A percentile compares a stretch with the other conserved stretches of the same genome.
phyloP scores from a whole-genome alignment of 2,797 vertebrate genomes.

The Eurystomus glaucurus region DNA sequence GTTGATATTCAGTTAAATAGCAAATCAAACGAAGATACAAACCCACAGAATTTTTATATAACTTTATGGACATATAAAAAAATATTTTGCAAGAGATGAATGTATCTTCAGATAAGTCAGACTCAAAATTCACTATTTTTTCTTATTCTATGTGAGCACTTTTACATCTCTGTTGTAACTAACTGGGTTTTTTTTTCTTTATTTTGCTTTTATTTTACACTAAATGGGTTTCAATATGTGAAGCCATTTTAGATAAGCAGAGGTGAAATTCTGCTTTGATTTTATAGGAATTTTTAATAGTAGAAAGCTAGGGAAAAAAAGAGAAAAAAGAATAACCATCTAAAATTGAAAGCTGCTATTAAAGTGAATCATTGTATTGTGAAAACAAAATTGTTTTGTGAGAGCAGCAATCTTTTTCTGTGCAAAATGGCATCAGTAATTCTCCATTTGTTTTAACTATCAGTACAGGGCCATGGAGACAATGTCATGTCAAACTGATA shows the following conservation, averaged over 20 bases:
- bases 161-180: background rate
- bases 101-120: background rate
- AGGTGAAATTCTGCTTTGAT: background rate
- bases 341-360: constrained; percentile 20
- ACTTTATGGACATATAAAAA: background rate
- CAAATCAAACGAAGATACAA: background rate
- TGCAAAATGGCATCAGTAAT: background rate
- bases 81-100: background rate
- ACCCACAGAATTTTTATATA: background rate
- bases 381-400: constrained; percentile 39
- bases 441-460: background rate
- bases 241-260: background rate
- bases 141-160: background rate
- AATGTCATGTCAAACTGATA: background rate
- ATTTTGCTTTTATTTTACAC: background rate
- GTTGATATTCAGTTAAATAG: background rate
- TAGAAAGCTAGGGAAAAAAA: background rate
- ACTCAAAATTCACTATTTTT: background rate
- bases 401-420: background rate
- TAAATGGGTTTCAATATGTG: background rate
- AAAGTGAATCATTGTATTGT: background rate
- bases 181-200: background rate
- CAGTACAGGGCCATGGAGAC: background rate
- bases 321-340: background rate
- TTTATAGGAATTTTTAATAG: background rate